A percentile compares a stretch with the other conserved stretches of the same genome.
Conservation (phyloP, 1,140 invertebrate genomes). For the Palaemon carinicauda region DNA sequence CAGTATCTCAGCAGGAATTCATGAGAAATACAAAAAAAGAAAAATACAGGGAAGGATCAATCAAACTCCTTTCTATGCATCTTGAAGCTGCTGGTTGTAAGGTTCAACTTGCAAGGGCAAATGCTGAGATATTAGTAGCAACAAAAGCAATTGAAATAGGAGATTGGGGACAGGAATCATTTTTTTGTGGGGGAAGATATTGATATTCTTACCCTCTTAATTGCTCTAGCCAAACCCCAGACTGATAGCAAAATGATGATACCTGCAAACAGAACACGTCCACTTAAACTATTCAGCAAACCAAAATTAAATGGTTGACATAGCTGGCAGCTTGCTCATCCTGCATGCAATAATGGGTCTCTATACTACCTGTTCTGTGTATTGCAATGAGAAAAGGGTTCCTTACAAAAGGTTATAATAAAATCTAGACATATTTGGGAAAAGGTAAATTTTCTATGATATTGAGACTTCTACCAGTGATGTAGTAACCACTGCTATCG, state of each 20-base stretch:
- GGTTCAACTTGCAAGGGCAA: conserved; percentile 24
- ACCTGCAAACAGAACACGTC: conserved; percentile 11
- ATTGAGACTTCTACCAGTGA: background rate
- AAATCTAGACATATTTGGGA: background rate
- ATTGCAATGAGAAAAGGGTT: conserved; percentile 32
- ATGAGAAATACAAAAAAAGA: conserved; percentile 25
- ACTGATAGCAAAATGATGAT: conserved; percentile 32
- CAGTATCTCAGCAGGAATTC: conserved; percentile 35
- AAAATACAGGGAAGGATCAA: conserved; percentile 19
- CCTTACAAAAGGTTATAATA: conserved; percentile 25
- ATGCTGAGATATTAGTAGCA: conserved; percentile 34
- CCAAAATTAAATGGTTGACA: conserved; percentile 1
- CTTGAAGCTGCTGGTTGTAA: conserved; percentile 26
- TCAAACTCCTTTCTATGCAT: conserved; percentile 31
- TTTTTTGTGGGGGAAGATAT: conserved; percentile 45
- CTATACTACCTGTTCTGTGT: conserved; percentile 28
- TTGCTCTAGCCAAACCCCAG: conserved; percentile 33
- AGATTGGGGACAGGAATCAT: conserved; percentile 21
- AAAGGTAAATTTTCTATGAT: conserved; percentile 13
- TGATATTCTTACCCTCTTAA: conserved; percentile 39
- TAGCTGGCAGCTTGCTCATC: conserved; percentile 22
- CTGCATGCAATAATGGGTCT: conserved; percentile 35
- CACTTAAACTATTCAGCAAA: conserved; percentile 30
- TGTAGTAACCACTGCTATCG: background rate
- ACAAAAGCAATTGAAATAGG: conserved; percentile 32